Conservation (phyloP, 2,888 invertebrate genomes). For the Hydroisotoma schaefferi region DNA sequence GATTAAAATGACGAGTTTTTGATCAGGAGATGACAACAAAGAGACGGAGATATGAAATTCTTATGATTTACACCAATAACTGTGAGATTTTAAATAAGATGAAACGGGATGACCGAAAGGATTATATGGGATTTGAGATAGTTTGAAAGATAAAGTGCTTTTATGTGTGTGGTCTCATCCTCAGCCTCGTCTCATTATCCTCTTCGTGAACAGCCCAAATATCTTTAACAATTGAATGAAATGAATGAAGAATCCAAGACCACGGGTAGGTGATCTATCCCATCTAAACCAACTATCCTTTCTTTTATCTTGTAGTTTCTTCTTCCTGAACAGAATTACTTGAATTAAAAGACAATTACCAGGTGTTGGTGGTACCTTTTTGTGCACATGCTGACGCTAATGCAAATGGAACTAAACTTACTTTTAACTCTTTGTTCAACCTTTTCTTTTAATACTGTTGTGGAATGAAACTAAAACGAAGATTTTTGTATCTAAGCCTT, state of each 20-base stretch:
- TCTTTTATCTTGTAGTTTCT: neutral
- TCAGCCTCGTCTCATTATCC: neutral
- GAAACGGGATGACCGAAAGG: conserved; percentile 2
- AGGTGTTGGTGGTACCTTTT: neutral
- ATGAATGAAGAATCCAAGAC: conserved; percentile 2
- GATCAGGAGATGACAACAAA: no score
- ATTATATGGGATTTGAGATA: neutral
- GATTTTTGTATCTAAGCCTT: no score
- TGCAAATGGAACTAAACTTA: no score
- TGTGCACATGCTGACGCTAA: no score
- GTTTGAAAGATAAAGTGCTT: no score
- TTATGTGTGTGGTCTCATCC: conserved; percentile 1
- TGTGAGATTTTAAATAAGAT: conserved; percentile 3
- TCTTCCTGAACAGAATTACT: neutral
- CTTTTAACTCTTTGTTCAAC: no score
- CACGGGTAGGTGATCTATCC: neutral
- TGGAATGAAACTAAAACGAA: no score
- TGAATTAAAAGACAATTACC: conserved; percentile 16
- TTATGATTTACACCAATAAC: neutral
- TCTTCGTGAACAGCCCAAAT: neutral
- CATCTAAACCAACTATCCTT: no score
- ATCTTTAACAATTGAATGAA: neutral
- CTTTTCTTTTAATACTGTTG: no score
- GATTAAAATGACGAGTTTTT: no score
- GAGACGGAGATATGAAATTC: neutral